Evolutionary conservation across 2,113 vertebrate genomes (phyloP), one percentile per base, ranked within the genome.

Genomic region (Lepisosteus osseus): DNA sequence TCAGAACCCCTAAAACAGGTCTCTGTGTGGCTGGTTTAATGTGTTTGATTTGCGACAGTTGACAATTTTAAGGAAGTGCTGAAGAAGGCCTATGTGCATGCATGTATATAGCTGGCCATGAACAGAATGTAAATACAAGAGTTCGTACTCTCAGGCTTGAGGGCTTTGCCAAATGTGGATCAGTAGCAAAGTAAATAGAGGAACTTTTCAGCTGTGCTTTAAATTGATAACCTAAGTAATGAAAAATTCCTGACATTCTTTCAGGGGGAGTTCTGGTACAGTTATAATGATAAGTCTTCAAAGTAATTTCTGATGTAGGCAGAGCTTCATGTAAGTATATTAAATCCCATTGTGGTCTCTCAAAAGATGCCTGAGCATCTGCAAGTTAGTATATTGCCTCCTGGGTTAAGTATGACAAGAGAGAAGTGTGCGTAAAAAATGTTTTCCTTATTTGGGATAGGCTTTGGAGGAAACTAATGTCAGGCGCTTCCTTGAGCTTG

Each of bases 181-280:
- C 85, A 88, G 85, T 81, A 82, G 83, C 81, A 84, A 79, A 86
- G 85, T 86, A 86, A 89, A 89, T 85, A 86, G 82, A 83, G 83
- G 82, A 74, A 79, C 80, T 82, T 76, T 79, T 86, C 65, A 81
- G 76, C 77, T 79, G 73, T 79, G 83, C 81, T 85, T 82, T 61
- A 74, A 76, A 66, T 78, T 71, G 79, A 83, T 84, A 74, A 79
- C 84, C 82, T 81, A 74, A 82, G 81, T 84, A 82, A 88, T 84
- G 83, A 82, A 78, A 80, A 82, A 73, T 83, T 84, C 80, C 79
- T 72, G 62, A 73, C 74, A 79, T 86, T 76, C 74, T 54, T 72
- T 83, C 72, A 81, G 83, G 76, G 57, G 55, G 17, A 40, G 47
- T 78, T 82, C 5, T 67, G 65, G 41, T 51, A 2, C 65, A 45